A percentile compares a stretch with the other conserved stretches of the same genome.
Evolutionary conservation across 2,888 invertebrate genomes (phyloP).

Genomic region (Xestobium rufovillosum): DNA sequence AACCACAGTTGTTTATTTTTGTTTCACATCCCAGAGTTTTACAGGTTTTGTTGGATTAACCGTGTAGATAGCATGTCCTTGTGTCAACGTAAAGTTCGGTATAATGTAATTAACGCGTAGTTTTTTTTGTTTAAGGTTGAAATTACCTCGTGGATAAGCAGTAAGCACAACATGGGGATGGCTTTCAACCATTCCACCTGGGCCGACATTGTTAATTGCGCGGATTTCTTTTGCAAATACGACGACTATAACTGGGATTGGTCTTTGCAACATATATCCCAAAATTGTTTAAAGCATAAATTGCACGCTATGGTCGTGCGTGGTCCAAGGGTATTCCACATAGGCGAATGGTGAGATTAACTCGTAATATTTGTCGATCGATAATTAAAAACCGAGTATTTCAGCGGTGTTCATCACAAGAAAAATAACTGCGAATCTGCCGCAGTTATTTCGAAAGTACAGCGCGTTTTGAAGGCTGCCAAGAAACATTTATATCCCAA

Average conservation of each 20-base stretch:
- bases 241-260: conserved; percentile 99
- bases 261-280: conserved; percentile 86
- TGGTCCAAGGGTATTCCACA: conserved; percentile 94
- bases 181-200: conserved; percentile 86
- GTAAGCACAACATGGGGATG: conserved; percentile 99
- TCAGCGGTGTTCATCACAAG: conserved; percentile 93
- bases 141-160: conserved; percentile 90
- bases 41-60: no score
- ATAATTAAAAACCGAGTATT: no score
- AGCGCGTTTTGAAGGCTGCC: conserved; percentile 67
- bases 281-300: conserved; percentile 68
- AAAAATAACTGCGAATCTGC: conserved; percentile 85
- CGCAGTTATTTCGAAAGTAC: conserved; percentile 75
- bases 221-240: conserved; percentile 84
- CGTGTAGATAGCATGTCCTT: no score
- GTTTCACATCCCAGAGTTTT: no score
- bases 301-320: conserved; percentile 84
- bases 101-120: no score
- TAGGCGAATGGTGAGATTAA: conserved; percentile 88
- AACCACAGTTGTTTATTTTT: conserved; percentile 12
- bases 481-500: conserved; percentile 64
- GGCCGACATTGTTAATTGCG: conserved; percentile 72
- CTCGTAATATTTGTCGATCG: no score
- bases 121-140: conserved; percentile 67
- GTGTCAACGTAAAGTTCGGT: no score